Conservation (phyloP, 2,888 invertebrate genomes). For the Hartigia nigra region DNA sequence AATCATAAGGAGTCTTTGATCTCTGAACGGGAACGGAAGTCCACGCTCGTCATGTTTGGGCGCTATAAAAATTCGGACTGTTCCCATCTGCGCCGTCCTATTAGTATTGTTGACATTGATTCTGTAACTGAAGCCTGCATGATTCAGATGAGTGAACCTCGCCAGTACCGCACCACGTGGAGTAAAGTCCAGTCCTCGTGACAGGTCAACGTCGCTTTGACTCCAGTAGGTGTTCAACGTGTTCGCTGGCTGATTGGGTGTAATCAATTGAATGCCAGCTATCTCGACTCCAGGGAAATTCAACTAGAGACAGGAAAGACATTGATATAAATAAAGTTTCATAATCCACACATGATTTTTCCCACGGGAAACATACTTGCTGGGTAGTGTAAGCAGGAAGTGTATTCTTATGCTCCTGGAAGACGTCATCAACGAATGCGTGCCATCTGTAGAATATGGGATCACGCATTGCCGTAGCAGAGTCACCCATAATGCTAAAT, state of each 20-base stretch:
- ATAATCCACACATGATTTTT: not conserved
- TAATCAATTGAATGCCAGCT: conserved; percentile 69
- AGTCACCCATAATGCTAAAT: conserved; percentile 86
- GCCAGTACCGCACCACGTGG: conserved; percentile 81
- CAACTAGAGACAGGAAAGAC: conserved; percentile 66
- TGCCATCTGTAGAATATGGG: conserved; percentile 91
- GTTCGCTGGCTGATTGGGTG: conserved; percentile 69
- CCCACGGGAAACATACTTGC: conserved; percentile 65
- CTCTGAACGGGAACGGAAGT: conserved; percentile 72
- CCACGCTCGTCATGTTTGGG: conserved; percentile 77
- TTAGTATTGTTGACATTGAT: conserved; percentile 72
- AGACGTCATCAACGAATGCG: conserved; percentile 81
- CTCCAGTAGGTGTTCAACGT: conserved; percentile 80
- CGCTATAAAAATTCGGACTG: conserved; percentile 77
- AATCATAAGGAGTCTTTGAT: conserved; percentile 75
- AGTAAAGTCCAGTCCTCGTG: conserved; percentile 84
- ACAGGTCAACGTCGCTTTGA: conserved; percentile 81
- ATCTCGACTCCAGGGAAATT: conserved; percentile 75
- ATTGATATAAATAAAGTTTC: not conserved
- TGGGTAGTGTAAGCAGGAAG: conserved; percentile 74
- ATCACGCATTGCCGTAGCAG: conserved; percentile 88
- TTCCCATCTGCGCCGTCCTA: conserved; percentile 69
- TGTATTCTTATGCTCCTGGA: conserved; percentile 79
- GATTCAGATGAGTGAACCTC: conserved; percentile 82
- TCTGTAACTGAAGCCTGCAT: conserved; percentile 76